Evolutionary conservation across 2,797 vertebrate genomes (phyloP).

Genomic region (Acanthopagrus latus): DNA sequence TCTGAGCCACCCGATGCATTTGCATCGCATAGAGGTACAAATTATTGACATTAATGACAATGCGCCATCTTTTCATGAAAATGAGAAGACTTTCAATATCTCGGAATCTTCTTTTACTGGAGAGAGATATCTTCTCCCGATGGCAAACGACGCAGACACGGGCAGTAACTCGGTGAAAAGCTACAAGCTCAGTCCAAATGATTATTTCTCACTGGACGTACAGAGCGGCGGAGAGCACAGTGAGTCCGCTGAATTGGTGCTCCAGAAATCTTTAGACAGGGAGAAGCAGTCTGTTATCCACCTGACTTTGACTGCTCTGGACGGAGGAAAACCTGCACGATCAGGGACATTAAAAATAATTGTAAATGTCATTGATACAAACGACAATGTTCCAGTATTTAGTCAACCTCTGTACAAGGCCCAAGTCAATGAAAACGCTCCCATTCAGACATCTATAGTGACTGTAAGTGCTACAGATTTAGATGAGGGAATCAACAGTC

Average conservation of each 20-base stretch:
- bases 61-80: conserved; percentile 71
- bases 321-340: conserved; percentile 84
- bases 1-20: conserved; percentile 79
- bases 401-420: conserved; percentile 79
- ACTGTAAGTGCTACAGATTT: conserved; percentile 75
- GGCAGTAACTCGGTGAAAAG: conserved; percentile 83
- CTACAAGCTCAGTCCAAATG: conserved; percentile 84
- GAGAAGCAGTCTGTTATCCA: conserved; percentile 79
- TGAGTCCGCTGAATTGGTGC: conserved; percentile 80
- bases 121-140: conserved; percentile 82
- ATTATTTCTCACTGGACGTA: conserved; percentile 82
- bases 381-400: conserved; percentile 84
- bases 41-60: conserved; percentile 84
- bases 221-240: conserved; percentile 74
- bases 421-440: conserved; percentile 80
- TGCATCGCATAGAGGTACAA: conserved; percentile 84
- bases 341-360: conserved; percentile 82
- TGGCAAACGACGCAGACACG: conserved; percentile 84
- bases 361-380: conserved; percentile 83
- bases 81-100: conserved; percentile 76
- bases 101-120: conserved; percentile 80
- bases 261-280: conserved; percentile 85
- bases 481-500: conserved; percentile 78
- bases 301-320: conserved; percentile 82
- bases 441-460: conserved; percentile 65